Conservation (phyloP, 1,140 invertebrate species). For the Lysiphlebus fabarum region DNA sequence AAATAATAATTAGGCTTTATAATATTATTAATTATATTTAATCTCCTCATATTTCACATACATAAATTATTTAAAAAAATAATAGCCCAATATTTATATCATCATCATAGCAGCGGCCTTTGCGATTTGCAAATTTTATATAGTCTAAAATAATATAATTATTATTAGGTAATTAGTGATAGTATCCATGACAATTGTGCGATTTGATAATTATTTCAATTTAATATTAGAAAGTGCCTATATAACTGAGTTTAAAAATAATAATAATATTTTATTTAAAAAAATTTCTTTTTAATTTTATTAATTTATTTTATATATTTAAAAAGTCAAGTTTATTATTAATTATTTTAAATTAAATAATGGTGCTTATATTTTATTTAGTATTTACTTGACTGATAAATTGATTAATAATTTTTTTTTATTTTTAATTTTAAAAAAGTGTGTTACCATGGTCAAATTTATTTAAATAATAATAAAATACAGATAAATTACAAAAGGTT, state of each 20-base stretch:
- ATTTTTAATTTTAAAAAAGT: constrained; percentile 26
- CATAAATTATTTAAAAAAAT: too few species aligned
- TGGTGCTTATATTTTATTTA: constrained; percentile 10
- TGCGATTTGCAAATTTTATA: too few species aligned
- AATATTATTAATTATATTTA: too few species aligned
- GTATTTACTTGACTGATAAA: constrained; percentile 28
- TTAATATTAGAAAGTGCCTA: constrained; percentile 52
- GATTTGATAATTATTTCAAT: constrained; percentile 1
- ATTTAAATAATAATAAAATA: constrained; percentile 14
- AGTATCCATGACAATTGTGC: constrained; percentile 1
- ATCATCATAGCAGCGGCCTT: too few species aligned
- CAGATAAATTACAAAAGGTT: constrained; percentile 3
- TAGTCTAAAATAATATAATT: neutral
- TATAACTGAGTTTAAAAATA: constrained; percentile 27
- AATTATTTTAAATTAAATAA: constrained; percentile 30
- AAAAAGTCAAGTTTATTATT: neutral
- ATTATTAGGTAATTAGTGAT: neutral
- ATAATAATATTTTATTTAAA: constrained; percentile 16
- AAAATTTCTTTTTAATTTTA: neutral
- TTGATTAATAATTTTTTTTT: constrained; percentile 18
- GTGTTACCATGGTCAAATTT: constrained; percentile 37
- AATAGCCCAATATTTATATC: too few species aligned
- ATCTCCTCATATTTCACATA: too few species aligned
- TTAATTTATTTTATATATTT: constrained; percentile 2
- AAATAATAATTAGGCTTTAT: too few species aligned